Percentiles rank a stretch among this genome's conserved stretches.
phyloP scores from a whole-genome alignment of 2,113 vertebrate genomes.

The Dicrurus megarhynchus region DNA sequence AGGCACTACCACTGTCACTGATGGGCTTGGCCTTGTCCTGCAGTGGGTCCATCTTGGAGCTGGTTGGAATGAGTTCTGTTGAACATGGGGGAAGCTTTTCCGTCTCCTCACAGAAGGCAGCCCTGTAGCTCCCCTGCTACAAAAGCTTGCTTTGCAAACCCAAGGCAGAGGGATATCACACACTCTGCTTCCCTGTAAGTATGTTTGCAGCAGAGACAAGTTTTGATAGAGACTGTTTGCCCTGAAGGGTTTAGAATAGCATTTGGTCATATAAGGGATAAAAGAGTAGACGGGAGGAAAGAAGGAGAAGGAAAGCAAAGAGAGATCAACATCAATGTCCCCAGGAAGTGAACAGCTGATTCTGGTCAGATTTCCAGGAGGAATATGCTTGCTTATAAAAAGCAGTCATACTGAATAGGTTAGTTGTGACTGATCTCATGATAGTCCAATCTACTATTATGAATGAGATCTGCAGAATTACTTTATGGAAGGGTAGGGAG shows the following conservation, averaged over 20 bases:
- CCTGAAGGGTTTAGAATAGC: neutral
- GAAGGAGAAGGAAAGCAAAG: neutral
- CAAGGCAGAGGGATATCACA: neutral
- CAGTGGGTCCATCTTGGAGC: neutral
- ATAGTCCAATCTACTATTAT: conserved; percentile 7
- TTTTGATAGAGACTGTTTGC: neutral
- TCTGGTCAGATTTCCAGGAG: conserved; percentile 31
- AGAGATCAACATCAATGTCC: conserved; percentile 6
- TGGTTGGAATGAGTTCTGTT: neutral
- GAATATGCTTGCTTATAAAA: conserved; percentile 46
- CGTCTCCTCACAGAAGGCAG: neutral
- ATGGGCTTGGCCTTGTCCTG: neutral
- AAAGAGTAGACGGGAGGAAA: neutral
- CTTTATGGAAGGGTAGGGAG: neutral
- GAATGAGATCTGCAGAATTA: conserved; percentile 14
- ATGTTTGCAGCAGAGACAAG: neutral
- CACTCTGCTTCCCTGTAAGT: neutral
- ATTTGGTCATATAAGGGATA: neutral
- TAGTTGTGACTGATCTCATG: conserved; percentile 36
- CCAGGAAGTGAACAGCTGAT: conserved; percentile 35
- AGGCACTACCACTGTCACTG: neutral
- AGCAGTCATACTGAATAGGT: conserved; percentile 30
- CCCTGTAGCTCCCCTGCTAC: neutral
- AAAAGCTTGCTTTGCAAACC: neutral
- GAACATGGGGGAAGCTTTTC: neutral